Conservation (phyloP, 2,113 vertebrate genomes). For the Pithys albifrons region DNA sequence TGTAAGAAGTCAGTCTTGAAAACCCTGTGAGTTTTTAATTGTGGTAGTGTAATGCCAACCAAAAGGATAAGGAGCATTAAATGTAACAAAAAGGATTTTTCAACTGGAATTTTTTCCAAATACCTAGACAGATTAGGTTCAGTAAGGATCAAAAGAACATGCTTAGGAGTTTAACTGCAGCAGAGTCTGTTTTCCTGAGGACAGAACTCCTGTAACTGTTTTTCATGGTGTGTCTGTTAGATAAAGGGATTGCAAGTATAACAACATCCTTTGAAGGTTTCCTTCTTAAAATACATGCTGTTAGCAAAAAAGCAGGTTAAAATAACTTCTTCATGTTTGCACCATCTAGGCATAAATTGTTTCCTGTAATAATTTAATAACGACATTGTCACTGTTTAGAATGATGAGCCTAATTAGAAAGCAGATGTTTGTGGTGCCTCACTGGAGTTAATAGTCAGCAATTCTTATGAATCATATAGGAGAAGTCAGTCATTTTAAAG, state of each 20-base stretch:
- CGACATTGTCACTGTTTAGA: background rate
- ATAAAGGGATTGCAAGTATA: background rate
- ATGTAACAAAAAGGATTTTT: slow-evolving; percentile 4
- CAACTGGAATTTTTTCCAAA: background rate
- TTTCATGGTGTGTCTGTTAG: background rate
- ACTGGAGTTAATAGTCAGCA: background rate
- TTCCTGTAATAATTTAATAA: background rate
- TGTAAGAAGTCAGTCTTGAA: background rate
- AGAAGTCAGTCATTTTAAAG: background rate
- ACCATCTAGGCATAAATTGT: background rate
- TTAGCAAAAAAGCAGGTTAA: background rate
- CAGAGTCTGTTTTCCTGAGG: background rate
- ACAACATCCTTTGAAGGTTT: background rate
- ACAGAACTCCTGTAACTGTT: background rate
- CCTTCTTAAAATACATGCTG: background rate
- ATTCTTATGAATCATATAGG: background rate
- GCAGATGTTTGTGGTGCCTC: background rate
- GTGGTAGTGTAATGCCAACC: background rate
- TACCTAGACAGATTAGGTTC: background rate
- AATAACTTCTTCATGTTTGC: background rate
- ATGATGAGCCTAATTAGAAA: background rate
- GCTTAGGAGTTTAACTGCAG: background rate
- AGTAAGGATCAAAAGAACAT: background rate
- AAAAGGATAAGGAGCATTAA: background rate
- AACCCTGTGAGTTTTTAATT: background rate